Conservation (phyloP, 2,113 vertebrate genomes). For the Cricetomys ansorgei region DNA sequence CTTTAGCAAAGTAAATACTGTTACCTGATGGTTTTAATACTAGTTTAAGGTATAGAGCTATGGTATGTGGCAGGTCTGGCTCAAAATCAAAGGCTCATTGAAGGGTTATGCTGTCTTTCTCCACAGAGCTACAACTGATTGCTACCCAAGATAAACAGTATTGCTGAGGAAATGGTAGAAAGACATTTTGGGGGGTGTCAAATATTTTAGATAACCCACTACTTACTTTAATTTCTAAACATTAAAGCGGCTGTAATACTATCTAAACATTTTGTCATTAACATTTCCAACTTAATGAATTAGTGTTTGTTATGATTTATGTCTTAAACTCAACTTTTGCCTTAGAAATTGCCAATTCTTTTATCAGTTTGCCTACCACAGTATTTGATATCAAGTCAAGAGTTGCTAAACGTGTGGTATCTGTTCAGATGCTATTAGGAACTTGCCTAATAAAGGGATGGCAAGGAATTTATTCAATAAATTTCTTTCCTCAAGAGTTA, state of each 20-base stretch:
- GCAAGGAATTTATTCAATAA: not conserved
- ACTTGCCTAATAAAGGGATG: not conserved
- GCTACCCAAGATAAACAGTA: rapidly evolving
- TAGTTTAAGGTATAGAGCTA: not conserved
- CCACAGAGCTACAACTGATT: not conserved
- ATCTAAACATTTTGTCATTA: not conserved
- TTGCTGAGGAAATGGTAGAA: not conserved
- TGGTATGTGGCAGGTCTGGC: not conserved
- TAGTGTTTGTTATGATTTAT: not conserved
- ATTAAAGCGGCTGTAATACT: not conserved
- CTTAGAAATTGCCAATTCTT: not conserved
- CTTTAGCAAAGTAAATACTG: not conserved
- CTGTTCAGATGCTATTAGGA: not conserved
- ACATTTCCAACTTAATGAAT: not conserved
- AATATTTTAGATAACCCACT: no score
- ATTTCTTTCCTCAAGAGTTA: not conserved
- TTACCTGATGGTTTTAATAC: no score
- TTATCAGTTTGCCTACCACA: not conserved
- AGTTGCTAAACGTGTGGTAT: not conserved
- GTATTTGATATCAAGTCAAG: not conserved
- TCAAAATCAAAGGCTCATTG: not conserved
- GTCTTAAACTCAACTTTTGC: not conserved
- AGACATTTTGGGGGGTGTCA: no score
- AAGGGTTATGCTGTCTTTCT: not conserved
- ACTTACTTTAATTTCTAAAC: no score